Conservation (phyloP, 53 echinoderm and acorn worm species). For the Mesocentrotus franciscanus region DNA sequence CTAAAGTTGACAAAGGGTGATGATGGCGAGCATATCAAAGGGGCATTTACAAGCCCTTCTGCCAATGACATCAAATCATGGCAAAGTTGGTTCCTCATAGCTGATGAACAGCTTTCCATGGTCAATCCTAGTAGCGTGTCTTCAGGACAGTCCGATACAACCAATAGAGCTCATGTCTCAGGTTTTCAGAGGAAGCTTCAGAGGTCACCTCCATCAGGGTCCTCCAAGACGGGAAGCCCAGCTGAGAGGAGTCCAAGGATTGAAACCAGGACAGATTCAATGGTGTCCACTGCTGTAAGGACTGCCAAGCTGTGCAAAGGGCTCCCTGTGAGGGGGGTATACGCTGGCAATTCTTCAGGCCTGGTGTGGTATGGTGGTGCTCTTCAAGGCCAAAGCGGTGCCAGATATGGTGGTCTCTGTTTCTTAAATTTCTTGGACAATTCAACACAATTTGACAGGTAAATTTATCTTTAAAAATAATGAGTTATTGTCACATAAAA, state of each 20-base stretch:
- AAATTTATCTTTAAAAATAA: slow-evolving; percentile 12
- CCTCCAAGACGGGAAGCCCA: not conserved
- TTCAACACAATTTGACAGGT: slow-evolving; percentile 74
- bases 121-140: slow-evolving; percentile 24
- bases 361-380: slow-evolving; percentile 79
- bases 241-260: slow-evolving; percentile 32
- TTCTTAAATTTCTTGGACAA: slow-evolving; percentile 70
- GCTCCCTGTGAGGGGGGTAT: slow-evolving; percentile 65
- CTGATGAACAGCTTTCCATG: not conserved
- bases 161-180: not conserved
- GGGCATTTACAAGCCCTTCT: not conserved
- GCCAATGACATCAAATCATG: slow-evolving; percentile 19
- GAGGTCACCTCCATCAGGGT: not conserved
- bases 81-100: slow-evolving; percentile 50
- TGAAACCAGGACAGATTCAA: slow-evolving; percentile 19
- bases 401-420: slow-evolving; percentile 78
- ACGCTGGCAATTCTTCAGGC: slow-evolving; percentile 66
- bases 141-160: not conserved
- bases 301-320: slow-evolving; percentile 76
- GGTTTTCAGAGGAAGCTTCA: slow-evolving; percentile 72
- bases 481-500: not conserved
- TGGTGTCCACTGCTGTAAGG: slow-evolving; percentile 72
- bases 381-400: slow-evolving; percentile 12
- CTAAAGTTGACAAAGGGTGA: not conserved
- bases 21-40: not conserved